Base-by-base conservation (phyloP, 2,888 invertebrate species). In the Lycaena phlaeas region DNA sequence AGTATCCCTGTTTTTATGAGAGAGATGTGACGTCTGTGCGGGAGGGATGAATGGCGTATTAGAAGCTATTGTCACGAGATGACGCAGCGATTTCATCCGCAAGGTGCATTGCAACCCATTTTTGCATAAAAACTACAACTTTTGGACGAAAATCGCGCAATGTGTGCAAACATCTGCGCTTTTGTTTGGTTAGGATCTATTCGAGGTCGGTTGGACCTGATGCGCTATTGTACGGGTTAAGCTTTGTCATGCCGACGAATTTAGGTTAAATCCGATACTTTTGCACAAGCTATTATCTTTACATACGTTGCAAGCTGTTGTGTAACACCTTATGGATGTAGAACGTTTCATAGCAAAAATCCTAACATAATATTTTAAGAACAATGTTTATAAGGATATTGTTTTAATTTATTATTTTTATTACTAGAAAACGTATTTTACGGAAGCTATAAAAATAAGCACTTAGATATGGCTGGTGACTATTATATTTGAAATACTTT, bases 91-190 rank as follows among this genome's bases (percentile, higher is more conserved):
- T 65, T 68, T 61, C 50, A 62, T 46, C 53, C 49, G 78, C 79
- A 82, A 82, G 81, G 81, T 82, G 81, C 69, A 68, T 53, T 54
- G 47, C 65, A 78, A 77, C 78, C 76, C 77, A 78, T 78, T 79
- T 78, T 74, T 70, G 75, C 69, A 66, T 66, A 71, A 70, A 76
- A 71, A 67, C 59, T 49, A 47, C 52, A 54, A 52, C 53, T 66
- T 68, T 68, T 61, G 50, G 54, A 58, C 43, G 46, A 38, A 45
- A 38, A 46, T 50, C 43, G 61, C 61, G 74, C 78, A 78, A 78
- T 57, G 69, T 76, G 76, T 59, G 66, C 65, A 64, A 63, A 59
- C 78, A 76, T 72, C 78, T 79, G 79, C 72, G 58, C 28, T 45
- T 49, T 76, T 81, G 78, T 81, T 79, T 77, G 68, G 58, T 69